phyloP scores from a whole-genome alignment of 2,888 invertebrate species.

The Serripes groenlandicus region DNA sequence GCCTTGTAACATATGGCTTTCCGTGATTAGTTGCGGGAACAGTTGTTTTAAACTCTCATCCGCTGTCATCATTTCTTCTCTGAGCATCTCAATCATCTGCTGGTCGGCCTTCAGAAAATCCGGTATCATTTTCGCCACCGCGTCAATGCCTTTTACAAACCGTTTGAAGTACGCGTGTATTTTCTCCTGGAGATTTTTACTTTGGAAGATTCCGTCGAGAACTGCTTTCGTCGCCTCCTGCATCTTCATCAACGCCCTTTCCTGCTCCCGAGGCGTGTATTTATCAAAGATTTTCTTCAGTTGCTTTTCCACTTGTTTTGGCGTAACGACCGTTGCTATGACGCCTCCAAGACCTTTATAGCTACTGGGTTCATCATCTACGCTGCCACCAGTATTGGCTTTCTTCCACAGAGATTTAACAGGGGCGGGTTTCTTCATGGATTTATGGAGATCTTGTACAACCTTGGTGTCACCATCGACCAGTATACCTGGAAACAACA shows the following conservation, averaged over 20 bases:
- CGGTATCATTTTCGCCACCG: conserved; percentile 76
- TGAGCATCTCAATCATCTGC: conserved; percentile 72
- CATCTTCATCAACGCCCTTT: conserved; percentile 65
- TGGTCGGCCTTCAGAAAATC: conserved; percentile 79
- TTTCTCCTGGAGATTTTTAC: conserved; percentile 63
- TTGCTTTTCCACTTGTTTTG: conserved; percentile 63
- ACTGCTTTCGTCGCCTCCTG: conserved; percentile 69
- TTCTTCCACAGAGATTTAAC: conserved; percentile 72
- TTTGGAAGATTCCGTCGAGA: conserved; percentile 70
- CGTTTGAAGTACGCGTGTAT: conserved; percentile 75
- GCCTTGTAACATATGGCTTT: conserved; percentile 66
- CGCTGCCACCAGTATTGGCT: conserved; percentile 58
- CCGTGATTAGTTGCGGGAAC: conserved; percentile 69
- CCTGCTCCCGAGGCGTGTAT: conserved; percentile 61
- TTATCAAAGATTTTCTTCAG: conserved; percentile 72
- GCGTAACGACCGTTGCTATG: conserved; percentile 66
- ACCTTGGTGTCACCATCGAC: conserved; percentile 73
- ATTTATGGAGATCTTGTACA: conserved; percentile 75
- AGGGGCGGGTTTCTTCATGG: conserved; percentile 74
- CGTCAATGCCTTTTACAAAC: conserved; percentile 74
- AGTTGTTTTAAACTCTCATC: conserved; percentile 69
- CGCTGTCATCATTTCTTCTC: conserved; percentile 67
- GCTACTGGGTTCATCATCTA: conserved; percentile 53
- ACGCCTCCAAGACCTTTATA: conserved; percentile 75
- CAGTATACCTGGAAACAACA: conserved; percentile 64